Conservation (phyloP, 1,140 invertebrate species). For the Drosophila equinoxialis region DNA sequence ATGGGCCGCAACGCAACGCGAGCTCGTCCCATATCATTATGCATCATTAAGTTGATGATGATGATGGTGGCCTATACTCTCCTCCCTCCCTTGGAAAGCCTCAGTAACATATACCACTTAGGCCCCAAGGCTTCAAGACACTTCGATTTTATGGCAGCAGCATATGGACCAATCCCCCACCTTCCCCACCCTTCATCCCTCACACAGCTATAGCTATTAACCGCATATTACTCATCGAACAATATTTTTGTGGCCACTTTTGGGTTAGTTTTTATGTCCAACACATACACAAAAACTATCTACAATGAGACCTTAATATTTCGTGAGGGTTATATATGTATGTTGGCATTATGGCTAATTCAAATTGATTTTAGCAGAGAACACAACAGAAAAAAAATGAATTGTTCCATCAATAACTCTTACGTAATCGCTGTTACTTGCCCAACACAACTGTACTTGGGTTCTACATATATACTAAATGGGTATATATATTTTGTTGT, state of each 20-base stretch:
- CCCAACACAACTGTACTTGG: background rate
- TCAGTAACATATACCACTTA: background rate
- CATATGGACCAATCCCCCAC: conserved; percentile 35
- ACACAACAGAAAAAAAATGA: background rate
- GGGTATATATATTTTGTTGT: background rate
- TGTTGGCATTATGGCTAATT: conserved; percentile 10
- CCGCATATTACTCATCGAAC: conserved; percentile 77
- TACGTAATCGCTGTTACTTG: background rate
- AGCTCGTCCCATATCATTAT: conserved; percentile 77
- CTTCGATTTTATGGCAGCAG: conserved; percentile 71
- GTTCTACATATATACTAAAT: background rate
- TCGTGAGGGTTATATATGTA: conserved; percentile 23
- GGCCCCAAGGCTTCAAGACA: conserved; percentile 38
- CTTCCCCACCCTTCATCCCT: conserved; percentile 16
- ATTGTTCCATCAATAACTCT: conserved; percentile 8
- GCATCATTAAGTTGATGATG: conserved; percentile 78
- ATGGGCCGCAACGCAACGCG: conserved; percentile 60
- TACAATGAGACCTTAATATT: conserved; percentile 42
- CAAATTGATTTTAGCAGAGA: conserved; percentile 7
- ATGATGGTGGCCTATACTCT: background rate
- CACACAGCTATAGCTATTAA: conserved; percentile 58
- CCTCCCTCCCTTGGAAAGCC: background rate
- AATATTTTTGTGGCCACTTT: conserved; percentile 57
- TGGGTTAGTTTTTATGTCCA: conserved; percentile 53
- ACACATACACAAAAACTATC: conserved; percentile 27